These are phyloP conservation scores for Pseudoips prasinana DNA, from an alignment of 2,888 invertebrate species.

Conservation along the genomic window DNA sequence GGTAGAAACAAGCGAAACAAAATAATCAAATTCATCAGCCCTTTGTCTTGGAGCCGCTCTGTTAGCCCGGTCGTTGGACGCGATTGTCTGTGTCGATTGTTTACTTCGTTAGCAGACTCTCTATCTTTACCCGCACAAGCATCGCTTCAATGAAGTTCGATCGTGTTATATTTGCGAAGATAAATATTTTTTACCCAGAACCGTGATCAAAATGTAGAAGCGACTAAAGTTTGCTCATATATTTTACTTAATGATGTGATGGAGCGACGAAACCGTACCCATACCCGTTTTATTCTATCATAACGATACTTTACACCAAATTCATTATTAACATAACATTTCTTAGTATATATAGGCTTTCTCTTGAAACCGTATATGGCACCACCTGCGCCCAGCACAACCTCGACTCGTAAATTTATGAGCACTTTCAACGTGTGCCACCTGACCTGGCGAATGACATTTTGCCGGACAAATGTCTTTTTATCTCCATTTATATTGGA, in stretches of 20 bases:
- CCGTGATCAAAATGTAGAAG: slow-evolving; percentile 12
- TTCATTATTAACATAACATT: slow-evolving; percentile 39
- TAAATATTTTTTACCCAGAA: slow-evolving; percentile 37
- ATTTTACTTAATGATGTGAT: slow-evolving; percentile 10
- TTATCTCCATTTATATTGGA: slow-evolving; percentile 64
- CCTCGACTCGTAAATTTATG: slow-evolving; percentile 74
- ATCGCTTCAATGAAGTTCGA: slow-evolving; percentile 56
- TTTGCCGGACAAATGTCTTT: slow-evolving; percentile 67
- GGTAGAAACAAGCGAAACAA: slow-evolving; percentile 48
- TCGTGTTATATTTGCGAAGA: slow-evolving; percentile 43
- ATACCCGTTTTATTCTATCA: slow-evolving; percentile 7
- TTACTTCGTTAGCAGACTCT: slow-evolving; percentile 74
- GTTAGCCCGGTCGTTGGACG: slow-evolving; percentile 57
- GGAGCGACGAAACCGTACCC: slow-evolving; percentile 8
- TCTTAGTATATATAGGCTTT: slow-evolving; percentile 50
- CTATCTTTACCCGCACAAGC: slow-evolving; percentile 58
- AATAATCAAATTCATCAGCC: slow-evolving; percentile 69
- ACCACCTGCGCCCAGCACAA: slow-evolving; percentile 68
- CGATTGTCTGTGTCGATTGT: slow-evolving; percentile 69
- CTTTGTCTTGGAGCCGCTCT: slow-evolving; percentile 61
- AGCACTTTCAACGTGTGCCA: slow-evolving; percentile 76
- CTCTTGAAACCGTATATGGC: slow-evolving; percentile 46
- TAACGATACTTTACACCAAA: slow-evolving; percentile 21
- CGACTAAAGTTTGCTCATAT: slow-evolving; percentile 11
- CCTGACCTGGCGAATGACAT: slow-evolving; percentile 74